Conservation (phyloP, 2,888 invertebrate genomes). For the Sclerodermus sp. region DNA sequence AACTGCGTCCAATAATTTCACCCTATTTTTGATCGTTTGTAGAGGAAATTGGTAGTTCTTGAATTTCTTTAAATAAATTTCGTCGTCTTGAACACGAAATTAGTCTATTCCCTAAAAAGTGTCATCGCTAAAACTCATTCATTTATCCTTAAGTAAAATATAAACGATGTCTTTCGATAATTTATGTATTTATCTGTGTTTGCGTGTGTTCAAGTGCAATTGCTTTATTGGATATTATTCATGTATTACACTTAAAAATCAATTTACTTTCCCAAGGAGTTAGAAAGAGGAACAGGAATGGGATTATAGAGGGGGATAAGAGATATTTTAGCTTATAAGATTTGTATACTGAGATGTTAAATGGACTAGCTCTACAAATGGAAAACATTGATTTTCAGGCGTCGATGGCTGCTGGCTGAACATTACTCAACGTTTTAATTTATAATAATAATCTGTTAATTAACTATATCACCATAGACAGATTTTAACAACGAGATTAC, state of each 20-base stretch:
- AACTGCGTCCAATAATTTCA: not conserved
- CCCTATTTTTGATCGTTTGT: not conserved
- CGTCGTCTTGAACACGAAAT: not conserved
- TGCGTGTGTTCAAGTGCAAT: no score
- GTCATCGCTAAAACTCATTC: not conserved
- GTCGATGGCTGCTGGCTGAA: conserved; percentile 39
- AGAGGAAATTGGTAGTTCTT: no score
- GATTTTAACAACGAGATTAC: not conserved
- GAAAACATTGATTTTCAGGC: conserved; percentile 51
- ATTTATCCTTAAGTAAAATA: no score
- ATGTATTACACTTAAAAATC: no score
- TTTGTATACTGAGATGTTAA: conserved; percentile 41
- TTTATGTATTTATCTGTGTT: no score
- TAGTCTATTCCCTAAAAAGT: not conserved
- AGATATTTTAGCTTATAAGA: conserved; percentile 30
- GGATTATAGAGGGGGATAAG: no score
- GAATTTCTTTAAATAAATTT: not conserved
- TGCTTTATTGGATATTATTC: no score
- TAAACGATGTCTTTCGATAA: no score
- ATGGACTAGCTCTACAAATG: conserved; percentile 46
- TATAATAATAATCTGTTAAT: conserved; percentile 1
- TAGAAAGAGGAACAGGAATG: no score
- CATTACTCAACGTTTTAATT: conserved; percentile 32
- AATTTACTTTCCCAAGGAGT: no score
- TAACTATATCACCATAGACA: conserved; percentile 1